Percentiles rank a stretch among this genome's conserved stretches.
These are phyloP conservation scores for Clarias batrachus DNA, from an alignment of 2,113 vertebrate species.

Conservation along the genomic window DNA sequence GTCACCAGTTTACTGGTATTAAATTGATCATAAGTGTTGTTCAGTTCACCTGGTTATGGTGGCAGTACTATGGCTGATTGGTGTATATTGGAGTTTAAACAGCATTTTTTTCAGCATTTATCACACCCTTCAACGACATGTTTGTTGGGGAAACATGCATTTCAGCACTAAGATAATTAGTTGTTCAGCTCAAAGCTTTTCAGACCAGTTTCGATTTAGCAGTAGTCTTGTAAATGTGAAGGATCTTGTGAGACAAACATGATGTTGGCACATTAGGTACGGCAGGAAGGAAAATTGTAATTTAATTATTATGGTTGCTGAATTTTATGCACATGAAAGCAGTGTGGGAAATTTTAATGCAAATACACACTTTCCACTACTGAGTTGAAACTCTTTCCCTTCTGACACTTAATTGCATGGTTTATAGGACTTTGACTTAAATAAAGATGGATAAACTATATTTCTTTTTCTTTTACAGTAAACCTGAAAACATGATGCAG, in stretches of 20 bases:
- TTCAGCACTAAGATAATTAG: no score
- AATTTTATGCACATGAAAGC: background rate
- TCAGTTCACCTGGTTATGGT: no score
- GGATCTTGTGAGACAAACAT: background rate
- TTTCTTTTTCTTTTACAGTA: slow-evolving; percentile 57
- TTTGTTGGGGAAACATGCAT: no score
- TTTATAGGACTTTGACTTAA: background rate
- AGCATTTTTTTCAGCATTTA: no score
- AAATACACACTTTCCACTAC: background rate
- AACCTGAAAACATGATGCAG: slow-evolving; percentile 38
- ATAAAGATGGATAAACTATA: background rate
- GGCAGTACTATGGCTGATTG: no score
- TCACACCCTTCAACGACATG: no score
- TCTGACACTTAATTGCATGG: background rate
- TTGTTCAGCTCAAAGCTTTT: no score
- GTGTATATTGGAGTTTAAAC: no score
- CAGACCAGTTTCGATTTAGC: no score
- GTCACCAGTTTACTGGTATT: no score
- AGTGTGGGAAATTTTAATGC: background rate
- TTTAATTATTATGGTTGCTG: background rate
- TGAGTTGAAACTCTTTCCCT: background rate
- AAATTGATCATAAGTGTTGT: no score
- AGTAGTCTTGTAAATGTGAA: background rate
- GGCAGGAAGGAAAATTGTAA: background rate
- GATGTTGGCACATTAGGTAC: background rate